Conservation (phyloP, 2,888 invertebrate genomes). For the Cremastinae sp. region DNA sequence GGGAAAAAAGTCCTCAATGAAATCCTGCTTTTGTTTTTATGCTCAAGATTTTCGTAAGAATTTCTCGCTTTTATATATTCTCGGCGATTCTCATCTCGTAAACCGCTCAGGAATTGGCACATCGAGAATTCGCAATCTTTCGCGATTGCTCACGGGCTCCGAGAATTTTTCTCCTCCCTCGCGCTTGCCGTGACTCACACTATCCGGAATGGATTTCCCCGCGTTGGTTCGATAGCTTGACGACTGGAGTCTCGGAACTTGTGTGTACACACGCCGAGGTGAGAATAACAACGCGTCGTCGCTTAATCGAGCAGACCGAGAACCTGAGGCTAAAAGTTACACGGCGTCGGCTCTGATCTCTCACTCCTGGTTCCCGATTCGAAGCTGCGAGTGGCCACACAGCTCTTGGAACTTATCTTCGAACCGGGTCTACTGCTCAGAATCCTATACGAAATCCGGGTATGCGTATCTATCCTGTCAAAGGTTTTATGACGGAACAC, state of each 20-base stretch:
- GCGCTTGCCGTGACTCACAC: slow-evolving; percentile 36
- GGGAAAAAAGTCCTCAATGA: too few species aligned
- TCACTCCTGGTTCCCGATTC: slow-evolving; percentile 45
- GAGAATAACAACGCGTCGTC: slow-evolving; percentile 51
- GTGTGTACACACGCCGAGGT: slow-evolving; percentile 3
- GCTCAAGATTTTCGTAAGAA: neutral
- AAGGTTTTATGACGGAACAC: too few species aligned
- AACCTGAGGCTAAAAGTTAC: slow-evolving; percentile 45
- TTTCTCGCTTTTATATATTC: slow-evolving; percentile 34
- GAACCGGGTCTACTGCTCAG: slow-evolving; percentile 50
- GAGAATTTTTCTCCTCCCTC: slow-evolving; percentile 17
- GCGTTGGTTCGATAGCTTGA: slow-evolving; percentile 28
- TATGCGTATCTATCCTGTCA: too few species aligned
- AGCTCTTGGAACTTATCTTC: too few species aligned
- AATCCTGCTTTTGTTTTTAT: too few species aligned
- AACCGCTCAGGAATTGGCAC: slow-evolving; percentile 33
- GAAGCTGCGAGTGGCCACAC: slow-evolving; percentile 38
- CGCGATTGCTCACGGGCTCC: slow-evolving; percentile 46
- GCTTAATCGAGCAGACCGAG: slow-evolving; percentile 56
- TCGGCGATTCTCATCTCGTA: slow-evolving; percentile 32
- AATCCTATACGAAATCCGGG: slow-evolving; percentile 50
- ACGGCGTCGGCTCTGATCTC: slow-evolving; percentile 13
- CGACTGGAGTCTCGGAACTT: slow-evolving; percentile 37
- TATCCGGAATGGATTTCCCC: slow-evolving; percentile 11
- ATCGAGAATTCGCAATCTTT: slow-evolving; percentile 34